Evolutionary conservation across 2,888 invertebrate species (phyloP).

Genomic region (Ecliptopera silaceata): DNA sequence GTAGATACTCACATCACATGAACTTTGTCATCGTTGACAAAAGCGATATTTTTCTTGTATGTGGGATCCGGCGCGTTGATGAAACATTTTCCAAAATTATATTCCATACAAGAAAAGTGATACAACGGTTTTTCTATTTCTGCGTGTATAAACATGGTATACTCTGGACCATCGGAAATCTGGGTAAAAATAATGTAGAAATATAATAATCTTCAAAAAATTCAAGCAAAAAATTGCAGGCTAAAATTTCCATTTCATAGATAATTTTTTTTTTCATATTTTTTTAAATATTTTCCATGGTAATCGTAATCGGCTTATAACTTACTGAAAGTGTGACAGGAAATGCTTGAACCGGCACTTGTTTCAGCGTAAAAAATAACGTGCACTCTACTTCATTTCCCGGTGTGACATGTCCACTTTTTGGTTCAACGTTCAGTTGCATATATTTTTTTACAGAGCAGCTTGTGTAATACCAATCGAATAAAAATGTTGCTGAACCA

Average conservation of each 20-base stretch:
- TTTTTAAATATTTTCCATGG: no score
- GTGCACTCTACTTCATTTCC: conserved; percentile 60
- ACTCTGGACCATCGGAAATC: conserved; percentile 87
- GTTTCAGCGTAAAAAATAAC: conserved; percentile 62
- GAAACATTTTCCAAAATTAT: conserved; percentile 87
- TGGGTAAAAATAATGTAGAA: conserved; percentile 45
- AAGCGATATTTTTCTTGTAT: conserved; percentile 70
- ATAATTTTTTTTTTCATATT: no score
- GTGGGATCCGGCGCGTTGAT: conserved; percentile 76
- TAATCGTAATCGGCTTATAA: neutral
- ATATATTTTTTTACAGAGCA: conserved; percentile 67
- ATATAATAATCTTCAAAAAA: neutral
- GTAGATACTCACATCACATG: conserved; percentile 52
- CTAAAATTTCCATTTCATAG: no score
- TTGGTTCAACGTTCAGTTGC: conserved; percentile 63
- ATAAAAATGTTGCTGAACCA: conserved; percentile 73
- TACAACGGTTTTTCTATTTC: conserved; percentile 81
- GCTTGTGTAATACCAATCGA: conserved; percentile 65
- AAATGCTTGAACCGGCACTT: conserved; percentile 68
- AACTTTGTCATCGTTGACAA: conserved; percentile 61
- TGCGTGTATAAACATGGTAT: conserved; percentile 82
- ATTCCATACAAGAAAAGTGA: conserved; percentile 84
- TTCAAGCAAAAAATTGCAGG: no score
- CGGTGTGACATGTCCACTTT: conserved; percentile 63
- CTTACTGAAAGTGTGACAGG: conserved; percentile 65